phyloP scores from a whole-genome alignment of 2,113 vertebrate genomes.

The Ailuropoda melanoleuca region DNA sequence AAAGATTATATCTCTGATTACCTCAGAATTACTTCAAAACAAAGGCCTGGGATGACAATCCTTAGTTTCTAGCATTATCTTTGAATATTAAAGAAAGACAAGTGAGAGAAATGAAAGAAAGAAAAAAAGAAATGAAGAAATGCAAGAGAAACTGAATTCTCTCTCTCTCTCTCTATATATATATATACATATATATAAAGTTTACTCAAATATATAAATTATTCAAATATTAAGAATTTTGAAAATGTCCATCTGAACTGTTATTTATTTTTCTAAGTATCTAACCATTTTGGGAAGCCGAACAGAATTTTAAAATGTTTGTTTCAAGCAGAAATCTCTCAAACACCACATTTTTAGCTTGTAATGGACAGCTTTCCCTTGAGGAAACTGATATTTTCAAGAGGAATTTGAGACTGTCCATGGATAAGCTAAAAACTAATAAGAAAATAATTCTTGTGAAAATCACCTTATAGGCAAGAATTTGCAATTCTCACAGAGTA shows the following conservation, averaged over 20 bases:
- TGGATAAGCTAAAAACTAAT: slow-evolving; percentile 59
- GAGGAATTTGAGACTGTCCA: slow-evolving; percentile 38
- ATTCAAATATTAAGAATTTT: not conserved
- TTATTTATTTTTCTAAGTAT: not conserved
- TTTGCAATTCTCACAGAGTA: slow-evolving; percentile 36
- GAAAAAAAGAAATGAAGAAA: not conserved
- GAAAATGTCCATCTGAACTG: not conserved
- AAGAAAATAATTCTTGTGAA: slow-evolving; percentile 63
- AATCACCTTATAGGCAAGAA: slow-evolving; percentile 39
- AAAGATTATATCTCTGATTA: not conserved
- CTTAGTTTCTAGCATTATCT: not conserved
- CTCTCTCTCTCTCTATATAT: too few relatives aligned
- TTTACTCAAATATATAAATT: slow-evolving; percentile 24
- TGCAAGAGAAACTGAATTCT: not conserved
- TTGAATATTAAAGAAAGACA: not conserved
- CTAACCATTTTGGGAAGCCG: not conserved
- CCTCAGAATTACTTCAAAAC: not conserved
- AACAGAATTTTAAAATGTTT: not conserved
- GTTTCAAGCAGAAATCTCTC: slow-evolving; percentile 33
- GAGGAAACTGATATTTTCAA: slow-evolving; percentile 52
- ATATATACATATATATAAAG: not conserved
- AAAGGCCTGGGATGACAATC: not conserved
- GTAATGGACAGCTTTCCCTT: slow-evolving; percentile 37
- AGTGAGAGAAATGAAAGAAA: not conserved
- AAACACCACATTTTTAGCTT: not conserved